These are phyloP conservation scores for Morinoia aosen DNA, from an alignment of 2,888 invertebrate genomes.

Conservation along the genomic window DNA sequence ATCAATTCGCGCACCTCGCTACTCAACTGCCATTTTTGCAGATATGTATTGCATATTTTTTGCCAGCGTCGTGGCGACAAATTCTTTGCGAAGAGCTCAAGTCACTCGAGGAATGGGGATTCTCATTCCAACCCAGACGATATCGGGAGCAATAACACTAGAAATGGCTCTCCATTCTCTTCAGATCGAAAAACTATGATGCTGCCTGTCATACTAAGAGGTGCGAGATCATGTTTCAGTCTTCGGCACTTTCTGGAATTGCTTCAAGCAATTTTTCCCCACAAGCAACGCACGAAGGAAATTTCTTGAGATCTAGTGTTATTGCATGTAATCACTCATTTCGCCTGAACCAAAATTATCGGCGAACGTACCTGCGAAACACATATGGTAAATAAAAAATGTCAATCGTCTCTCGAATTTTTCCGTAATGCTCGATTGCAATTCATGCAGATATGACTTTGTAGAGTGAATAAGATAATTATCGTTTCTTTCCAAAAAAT, in stretches of 20 bases:
- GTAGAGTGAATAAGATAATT: too few relatives aligned
- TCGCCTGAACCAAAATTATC: not conserved
- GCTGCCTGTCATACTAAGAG: not conserved
- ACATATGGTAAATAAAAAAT: too few relatives aligned
- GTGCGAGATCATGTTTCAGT: not conserved
- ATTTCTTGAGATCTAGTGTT: not conserved
- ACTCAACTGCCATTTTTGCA: not conserved
- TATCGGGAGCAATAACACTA: not conserved
- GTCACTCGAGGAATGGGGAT: constrained; percentile 10
- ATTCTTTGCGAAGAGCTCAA: not conserved
- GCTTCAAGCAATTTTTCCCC: not conserved
- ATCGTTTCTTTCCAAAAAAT: too few relatives aligned
- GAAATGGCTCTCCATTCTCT: not conserved
- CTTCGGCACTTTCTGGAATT: not conserved
- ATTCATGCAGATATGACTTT: too few relatives aligned
- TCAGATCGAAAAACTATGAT: not conserved
- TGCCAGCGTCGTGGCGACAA: not conserved
- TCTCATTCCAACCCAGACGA: constrained; percentile 17
- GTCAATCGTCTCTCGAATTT: too few relatives aligned
- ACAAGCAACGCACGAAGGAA: not conserved
- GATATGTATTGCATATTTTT: not conserved
- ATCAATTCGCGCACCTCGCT: not conserved
- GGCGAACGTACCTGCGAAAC: not conserved
- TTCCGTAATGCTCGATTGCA: too few relatives aligned
- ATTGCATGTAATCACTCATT: not conserved